Base-by-base conservation (phyloP, 2,888 invertebrate genomes). In the Carpatolechia fugitivella region DNA sequence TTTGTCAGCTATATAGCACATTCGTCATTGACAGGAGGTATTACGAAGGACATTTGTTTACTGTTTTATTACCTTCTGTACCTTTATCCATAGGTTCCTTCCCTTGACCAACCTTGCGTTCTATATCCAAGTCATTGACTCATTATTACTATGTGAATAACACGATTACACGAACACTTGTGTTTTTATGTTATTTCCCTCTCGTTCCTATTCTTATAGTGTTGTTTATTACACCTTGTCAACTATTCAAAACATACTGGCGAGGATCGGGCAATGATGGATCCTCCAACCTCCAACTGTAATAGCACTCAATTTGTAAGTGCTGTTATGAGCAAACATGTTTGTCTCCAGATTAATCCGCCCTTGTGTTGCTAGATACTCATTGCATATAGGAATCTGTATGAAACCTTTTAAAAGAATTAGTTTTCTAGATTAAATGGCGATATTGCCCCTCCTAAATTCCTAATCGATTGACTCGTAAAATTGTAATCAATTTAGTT, bases 101-200 rank as follows among this genome's bases (percentile, higher is more conserved):
- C 35, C 35, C 33, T 48, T 7, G 14, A n/a, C 48, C 48, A 44
- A n/a, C 29, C 24, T 44, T 29, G 4, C 18, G 40, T 41, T 41
- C 38, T 24, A 29, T 11, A 13, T 24, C 13, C 24, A 44, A 29
- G 29, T 44, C 24, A 13, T 3, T 41, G 50, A 50, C 50, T 36
- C 50, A 50, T 20, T 38, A 5, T 11, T 41, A 24, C 24, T 16
- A 49, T 48, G 29, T 38, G 38, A 24, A 16, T 49, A 35, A 49
- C n/a, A n/a, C n/a, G n/a, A n/a, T 24, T 4, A 24, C 24, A 20
- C 33, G 14, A 38, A 14, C 29, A 8, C 38, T 38, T 50, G 31
- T 38, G 29, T 52, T 33, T 41, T 44, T 52, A 16, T 41, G 41
- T 52, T 44, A 41, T 52, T 52, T 52, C 52, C 52, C 44, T 52